Conservation (phyloP, 2,113 vertebrate species). For the Mellivora capensis region DNA sequence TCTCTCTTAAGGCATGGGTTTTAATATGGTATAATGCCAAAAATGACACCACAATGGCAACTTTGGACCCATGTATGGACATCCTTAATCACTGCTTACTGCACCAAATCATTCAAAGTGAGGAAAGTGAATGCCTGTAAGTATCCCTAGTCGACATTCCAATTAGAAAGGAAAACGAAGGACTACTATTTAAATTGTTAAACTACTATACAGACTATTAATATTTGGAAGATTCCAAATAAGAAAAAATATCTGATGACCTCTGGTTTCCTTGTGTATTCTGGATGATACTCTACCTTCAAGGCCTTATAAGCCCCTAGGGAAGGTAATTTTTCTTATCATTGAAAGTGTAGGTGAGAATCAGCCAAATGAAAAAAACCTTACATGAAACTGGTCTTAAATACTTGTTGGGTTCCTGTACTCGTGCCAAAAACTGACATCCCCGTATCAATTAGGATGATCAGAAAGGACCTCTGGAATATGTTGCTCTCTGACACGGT, state of each 20-base stretch:
- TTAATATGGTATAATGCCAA: slow-evolving; percentile 13
- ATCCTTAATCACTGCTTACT: background rate
- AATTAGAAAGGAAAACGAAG: slow-evolving; percentile 67
- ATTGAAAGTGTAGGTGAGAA: slow-evolving; percentile 7
- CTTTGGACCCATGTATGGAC: background rate
- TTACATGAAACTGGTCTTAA: slow-evolving; percentile 32
- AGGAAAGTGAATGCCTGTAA: slow-evolving; percentile 44
- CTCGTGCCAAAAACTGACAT: background rate
- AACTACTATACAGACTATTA: background rate
- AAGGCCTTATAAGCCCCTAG: background rate
- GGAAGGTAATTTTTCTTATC: slow-evolving; percentile 24
- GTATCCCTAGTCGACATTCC: slow-evolving; percentile 40
- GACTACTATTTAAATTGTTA: background rate
- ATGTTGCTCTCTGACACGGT: slow-evolving; percentile 21
- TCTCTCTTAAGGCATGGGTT: slow-evolving; percentile 19
- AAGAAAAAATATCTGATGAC: background rate
- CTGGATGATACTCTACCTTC: background rate
- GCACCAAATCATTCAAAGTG: slow-evolving; percentile 43
- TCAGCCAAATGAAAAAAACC: slow-evolving; percentile 20
- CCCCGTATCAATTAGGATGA: slow-evolving; percentile 30
- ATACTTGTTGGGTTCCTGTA: background rate
- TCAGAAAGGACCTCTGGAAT: slow-evolving; percentile 29
- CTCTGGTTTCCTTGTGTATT: background rate
- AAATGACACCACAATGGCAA: slow-evolving; percentile 12
- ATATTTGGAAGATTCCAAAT: slow-evolving; percentile 7